phyloP scores from a whole-genome alignment of 2,797 vertebrate species.

The Protosalanx chinensis region DNA sequence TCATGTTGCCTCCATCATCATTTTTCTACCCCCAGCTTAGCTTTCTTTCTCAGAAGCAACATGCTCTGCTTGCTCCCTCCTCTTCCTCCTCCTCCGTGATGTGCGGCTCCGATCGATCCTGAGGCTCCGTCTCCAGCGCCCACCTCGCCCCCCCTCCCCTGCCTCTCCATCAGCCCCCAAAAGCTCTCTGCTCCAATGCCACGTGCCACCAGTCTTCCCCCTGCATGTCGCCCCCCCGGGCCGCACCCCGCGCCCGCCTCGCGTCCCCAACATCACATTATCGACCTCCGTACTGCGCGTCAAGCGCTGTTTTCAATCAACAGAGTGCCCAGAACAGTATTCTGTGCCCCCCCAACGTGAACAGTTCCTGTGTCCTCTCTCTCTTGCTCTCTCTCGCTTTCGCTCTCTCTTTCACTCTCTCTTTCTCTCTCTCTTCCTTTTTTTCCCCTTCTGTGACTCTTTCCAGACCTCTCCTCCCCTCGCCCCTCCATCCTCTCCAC shows the following conservation, averaged over 20 bases:
- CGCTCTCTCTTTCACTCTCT: background rate
- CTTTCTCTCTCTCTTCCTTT: background rate
- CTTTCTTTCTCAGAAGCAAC: no score
- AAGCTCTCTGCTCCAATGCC: background rate
- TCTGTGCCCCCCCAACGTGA: no score
- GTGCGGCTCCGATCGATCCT: constrained; percentile 8
- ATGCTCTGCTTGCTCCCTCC: no score
- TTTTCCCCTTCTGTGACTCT: background rate
- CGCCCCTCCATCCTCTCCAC: background rate
- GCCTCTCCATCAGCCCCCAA: constrained; percentile 30
- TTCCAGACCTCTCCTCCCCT: background rate
- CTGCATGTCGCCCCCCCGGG: background rate
- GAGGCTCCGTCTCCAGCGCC: background rate
- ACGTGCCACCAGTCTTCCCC: background rate
- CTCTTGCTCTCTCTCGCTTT: background rate
- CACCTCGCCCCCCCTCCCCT: constrained; percentile 3
- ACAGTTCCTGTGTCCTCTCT: no score
- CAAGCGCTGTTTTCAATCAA: constrained; percentile 8
- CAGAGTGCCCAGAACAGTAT: background rate
- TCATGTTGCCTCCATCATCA: no score
- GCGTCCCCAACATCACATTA: background rate
- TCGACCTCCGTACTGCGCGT: constrained; percentile 12
- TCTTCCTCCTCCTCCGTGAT: background rate
- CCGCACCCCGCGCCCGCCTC: background rate
- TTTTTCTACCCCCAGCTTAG: no score